A percentile compares a stretch with the other conserved stretches of the same genome.
Conservation (phyloP, 2,888 invertebrate genomes). For the Falcaria lacertinaria region DNA sequence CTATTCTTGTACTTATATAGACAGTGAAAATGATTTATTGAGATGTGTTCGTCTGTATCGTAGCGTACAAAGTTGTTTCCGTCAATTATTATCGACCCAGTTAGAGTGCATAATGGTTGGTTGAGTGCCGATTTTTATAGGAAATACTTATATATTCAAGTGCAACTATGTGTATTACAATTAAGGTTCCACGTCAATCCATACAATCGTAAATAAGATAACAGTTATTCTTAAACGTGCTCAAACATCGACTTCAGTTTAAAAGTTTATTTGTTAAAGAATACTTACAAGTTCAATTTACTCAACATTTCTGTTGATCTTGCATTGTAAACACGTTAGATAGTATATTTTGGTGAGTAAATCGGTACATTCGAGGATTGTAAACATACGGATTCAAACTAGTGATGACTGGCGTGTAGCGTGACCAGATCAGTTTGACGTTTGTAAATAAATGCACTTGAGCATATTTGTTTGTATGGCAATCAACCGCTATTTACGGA, state of each 20-base stretch:
- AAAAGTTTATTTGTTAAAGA: not conserved
- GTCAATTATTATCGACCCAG: no score
- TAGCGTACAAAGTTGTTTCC: no score
- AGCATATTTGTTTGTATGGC: constrained; percentile 10
- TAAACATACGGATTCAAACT: constrained; percentile 28
- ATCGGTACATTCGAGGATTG: not conserved
- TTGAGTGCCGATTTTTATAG: no score
- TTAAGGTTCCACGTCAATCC: no score
- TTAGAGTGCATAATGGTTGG: no score
- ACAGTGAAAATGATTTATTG: no score
- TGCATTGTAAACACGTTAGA: not conserved
- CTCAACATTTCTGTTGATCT: not conserved
- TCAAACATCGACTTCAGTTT: not conserved
- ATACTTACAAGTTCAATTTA: not conserved
- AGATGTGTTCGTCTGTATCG: no score
- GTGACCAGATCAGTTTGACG: constrained; percentile 25
- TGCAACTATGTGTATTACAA: no score
- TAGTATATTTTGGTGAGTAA: not conserved
- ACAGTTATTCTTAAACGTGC: no score
- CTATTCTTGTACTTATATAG: no score
- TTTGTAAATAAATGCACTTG: constrained; percentile 44
- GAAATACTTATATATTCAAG: no score
- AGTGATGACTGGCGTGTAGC: constrained; percentile 22
- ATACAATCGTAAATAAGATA: no score
- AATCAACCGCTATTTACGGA: not conserved